phyloP scores from a whole-genome alignment of 1,140 invertebrate species.

The Leucophenga varia region DNA sequence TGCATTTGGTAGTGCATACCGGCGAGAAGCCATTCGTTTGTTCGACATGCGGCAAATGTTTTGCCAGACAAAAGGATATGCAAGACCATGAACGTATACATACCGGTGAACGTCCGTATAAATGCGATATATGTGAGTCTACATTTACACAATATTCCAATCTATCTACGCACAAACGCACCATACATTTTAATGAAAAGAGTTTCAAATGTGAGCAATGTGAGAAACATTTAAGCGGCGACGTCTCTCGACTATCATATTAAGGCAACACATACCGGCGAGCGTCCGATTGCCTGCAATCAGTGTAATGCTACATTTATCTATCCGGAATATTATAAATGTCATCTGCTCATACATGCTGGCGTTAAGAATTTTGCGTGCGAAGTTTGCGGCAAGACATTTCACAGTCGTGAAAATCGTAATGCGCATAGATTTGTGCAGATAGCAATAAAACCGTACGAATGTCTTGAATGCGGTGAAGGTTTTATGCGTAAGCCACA shows the following conservation, averaged over 20 bases:
- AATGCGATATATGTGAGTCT: conserved; percentile 77
- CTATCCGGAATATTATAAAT: conserved; percentile 82
- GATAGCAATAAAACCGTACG: conserved; percentile 85
- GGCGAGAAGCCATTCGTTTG: conserved; percentile 72
- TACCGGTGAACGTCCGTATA: conserved; percentile 68
- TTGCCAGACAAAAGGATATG: conserved; percentile 74
- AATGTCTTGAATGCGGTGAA: conserved; percentile 76
- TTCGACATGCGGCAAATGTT: conserved; percentile 70
- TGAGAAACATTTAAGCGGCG: conserved; percentile 71
- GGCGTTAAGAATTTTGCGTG: conserved; percentile 78
- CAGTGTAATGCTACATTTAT: conserved; percentile 76
- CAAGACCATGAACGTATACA: conserved; percentile 79
- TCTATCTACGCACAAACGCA: conserved; percentile 75
- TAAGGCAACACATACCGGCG: conserved; percentile 77
- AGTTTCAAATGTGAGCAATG: conserved; percentile 70
- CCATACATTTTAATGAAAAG: conserved; percentile 77
- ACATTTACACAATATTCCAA: conserved; percentile 77
- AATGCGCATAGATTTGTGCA: conserved; percentile 83
- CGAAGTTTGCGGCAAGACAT: conserved; percentile 84
- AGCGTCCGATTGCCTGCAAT: conserved; percentile 74
- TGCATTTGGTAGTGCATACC: no score
- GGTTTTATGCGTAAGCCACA: conserved; percentile 83
- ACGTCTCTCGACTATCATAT: conserved; percentile 78
- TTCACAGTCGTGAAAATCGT: conserved; percentile 80
- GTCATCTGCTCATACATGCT: conserved; percentile 77